These are phyloP conservation scores for Tadarida brasiliensis DNA, from an alignment of 2,797 vertebrate genomes.

Conservation along the genomic window DNA sequence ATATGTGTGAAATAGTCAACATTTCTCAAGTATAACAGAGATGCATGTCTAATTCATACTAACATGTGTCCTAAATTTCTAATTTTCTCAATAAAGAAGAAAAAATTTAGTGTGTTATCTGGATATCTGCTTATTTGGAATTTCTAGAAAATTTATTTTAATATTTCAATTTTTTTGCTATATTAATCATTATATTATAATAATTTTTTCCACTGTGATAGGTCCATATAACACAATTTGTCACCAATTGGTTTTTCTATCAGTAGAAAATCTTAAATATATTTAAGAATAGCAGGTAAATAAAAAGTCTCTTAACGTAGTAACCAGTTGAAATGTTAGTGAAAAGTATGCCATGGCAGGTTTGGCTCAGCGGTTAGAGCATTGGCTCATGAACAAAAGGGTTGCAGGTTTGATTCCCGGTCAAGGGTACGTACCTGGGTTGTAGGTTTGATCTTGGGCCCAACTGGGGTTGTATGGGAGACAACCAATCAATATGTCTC, in stretches of 20 bases:
- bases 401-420: too few relatives aligned
- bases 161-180: background rate
- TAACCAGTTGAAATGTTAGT: background rate
- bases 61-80: background rate
- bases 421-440: too few relatives aligned
- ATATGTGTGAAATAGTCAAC: background rate
- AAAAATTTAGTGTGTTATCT: background rate
- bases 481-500: too few relatives aligned
- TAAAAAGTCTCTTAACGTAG: background rate
- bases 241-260: background rate
- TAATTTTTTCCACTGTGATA: background rate
- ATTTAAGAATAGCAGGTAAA: background rate
- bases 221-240: background rate
- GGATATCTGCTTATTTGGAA: background rate
- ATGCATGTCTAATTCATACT: background rate
- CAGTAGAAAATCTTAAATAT: background rate
- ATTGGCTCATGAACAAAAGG: too few relatives aligned
- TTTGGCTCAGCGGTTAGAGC: too few relatives aligned
- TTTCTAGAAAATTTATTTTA: conserved; percentile 23
- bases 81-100: conserved; percentile 33
- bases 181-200: background rate
- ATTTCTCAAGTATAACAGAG: background rate
- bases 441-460: too few relatives aligned
- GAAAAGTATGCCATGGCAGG: background rate
- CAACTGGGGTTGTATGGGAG: too few relatives aligned